phyloP scores from a whole-genome alignment of 2,113 vertebrate genomes.

The Vanacampus margaritifer region DNA sequence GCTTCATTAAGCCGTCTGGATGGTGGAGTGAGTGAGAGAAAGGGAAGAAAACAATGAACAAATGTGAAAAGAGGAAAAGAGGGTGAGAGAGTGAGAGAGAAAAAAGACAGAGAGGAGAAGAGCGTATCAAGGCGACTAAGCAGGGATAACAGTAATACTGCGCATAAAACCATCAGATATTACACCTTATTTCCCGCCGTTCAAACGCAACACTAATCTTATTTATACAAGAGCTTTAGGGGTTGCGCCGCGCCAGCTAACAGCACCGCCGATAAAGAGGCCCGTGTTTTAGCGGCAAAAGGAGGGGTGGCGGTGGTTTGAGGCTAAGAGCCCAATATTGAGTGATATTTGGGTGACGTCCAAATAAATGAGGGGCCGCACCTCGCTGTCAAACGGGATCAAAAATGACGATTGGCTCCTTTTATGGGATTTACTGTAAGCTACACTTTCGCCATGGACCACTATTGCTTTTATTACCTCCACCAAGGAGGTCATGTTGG shows the following conservation, averaged over 20 bases:
- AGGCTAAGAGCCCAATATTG: slow-evolving; percentile 59
- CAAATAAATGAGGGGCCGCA: slow-evolving; percentile 51
- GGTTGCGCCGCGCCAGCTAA: slow-evolving; percentile 59
- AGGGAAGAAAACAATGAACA: slow-evolving; percentile 48
- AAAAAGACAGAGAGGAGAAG: slow-evolving; percentile 38
- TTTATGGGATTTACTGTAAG: slow-evolving; percentile 8
- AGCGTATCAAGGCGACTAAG: slow-evolving; percentile 68
- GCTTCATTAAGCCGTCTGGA: slow-evolving; percentile 65
- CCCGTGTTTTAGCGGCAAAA: slow-evolving; percentile 53
- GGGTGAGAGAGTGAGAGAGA: slow-evolving; percentile 31
- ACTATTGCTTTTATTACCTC: slow-evolving; percentile 6
- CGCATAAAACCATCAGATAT: slow-evolving; percentile 79
- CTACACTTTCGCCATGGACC: slow-evolving; percentile 1
- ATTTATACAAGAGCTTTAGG: slow-evolving; percentile 80
- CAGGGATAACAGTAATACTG: slow-evolving; percentile 77
- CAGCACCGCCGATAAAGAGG: slow-evolving; percentile 63
- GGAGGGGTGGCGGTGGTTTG: slow-evolving; percentile 19
- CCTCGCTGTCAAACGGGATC: slow-evolving; percentile 26
- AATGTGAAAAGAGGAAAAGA: slow-evolving; percentile 31
- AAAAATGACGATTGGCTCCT: background rate
- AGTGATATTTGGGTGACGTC: slow-evolving; percentile 64
- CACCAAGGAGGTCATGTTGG: background rate
- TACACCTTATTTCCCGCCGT: slow-evolving; percentile 73
- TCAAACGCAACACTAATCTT: slow-evolving; percentile 77
- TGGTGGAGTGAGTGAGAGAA: slow-evolving; percentile 39